These are phyloP conservation scores for Neopipo cinnamomea DNA, from an alignment of 2,113 vertebrate genomes.

Conservation along the genomic window DNA sequence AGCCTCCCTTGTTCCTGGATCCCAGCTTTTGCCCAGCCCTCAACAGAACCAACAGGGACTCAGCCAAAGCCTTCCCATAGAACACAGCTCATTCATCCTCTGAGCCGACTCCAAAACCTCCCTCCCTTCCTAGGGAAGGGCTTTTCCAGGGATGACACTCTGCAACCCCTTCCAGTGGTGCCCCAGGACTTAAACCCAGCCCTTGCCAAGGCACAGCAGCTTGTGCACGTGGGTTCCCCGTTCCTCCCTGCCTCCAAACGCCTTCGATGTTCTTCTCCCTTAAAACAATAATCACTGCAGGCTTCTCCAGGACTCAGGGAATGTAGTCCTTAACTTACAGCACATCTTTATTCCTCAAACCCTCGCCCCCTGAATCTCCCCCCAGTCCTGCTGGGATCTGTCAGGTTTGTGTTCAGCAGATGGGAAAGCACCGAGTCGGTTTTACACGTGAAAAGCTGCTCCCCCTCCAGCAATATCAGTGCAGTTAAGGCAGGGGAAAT, in stretches of 20 bases:
- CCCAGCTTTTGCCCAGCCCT: neutral
- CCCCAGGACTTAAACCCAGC: neutral
- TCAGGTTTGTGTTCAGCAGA: neutral
- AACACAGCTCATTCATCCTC: neutral
- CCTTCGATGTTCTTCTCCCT: neutral
- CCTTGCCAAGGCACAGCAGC: neutral
- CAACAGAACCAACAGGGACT: neutral
- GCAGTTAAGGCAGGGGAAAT: neutral
- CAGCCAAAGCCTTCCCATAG: neutral
- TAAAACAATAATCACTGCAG: neutral
- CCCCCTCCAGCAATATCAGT: neutral
- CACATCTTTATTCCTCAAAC: neutral
- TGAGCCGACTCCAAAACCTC: neutral
- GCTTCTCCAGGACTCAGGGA: neutral
- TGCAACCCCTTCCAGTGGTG: neutral
- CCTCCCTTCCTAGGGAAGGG: neutral
- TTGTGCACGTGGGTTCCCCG: fast-evolving
- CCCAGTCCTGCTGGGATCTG: neutral
- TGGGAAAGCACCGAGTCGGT: neutral
- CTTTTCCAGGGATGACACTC: neutral
- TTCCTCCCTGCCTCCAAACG: fast-evolving
- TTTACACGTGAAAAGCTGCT: neutral
- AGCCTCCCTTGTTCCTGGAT: neutral
- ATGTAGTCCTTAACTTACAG: neutral
- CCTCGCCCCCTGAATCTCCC: neutral